Evolutionary conservation across 2,113 vertebrate species (phyloP).

Genomic region (Ancistrus triradiatus): DNA sequence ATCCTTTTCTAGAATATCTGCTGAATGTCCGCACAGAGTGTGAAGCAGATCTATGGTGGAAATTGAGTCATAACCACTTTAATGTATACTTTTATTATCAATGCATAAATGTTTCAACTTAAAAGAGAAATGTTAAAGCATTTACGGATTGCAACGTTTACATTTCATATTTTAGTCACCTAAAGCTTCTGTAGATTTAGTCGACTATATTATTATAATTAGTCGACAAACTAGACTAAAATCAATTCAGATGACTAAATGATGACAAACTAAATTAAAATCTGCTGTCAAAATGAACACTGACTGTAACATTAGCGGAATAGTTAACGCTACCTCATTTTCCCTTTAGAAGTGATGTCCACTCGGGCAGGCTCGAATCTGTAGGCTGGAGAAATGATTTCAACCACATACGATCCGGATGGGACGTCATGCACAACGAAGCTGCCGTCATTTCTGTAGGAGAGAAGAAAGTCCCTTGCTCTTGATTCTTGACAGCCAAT

Average conservation of each 20-base stretch:
- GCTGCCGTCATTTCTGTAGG: constrained; percentile 88
- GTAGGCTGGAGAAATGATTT: constrained; percentile 84
- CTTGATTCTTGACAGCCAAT: not conserved
- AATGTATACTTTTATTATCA: no score
- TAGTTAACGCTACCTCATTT: constrained; percentile 84
- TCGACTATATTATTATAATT: no score
- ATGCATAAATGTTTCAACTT: no score
- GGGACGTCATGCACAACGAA: constrained; percentile 95
- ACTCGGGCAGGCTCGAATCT: constrained; percentile 92
- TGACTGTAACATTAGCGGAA: not conserved
- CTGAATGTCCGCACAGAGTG: no score
- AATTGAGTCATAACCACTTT: no score
- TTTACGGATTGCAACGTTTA: no score
- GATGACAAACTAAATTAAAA: not conserved
- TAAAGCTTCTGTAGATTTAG: no score
- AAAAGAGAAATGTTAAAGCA: no score
- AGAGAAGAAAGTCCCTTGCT: constrained; percentile 13
- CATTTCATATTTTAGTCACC: no score
- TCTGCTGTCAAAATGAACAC: not conserved
- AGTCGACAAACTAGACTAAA: not conserved
- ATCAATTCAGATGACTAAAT: not conserved
- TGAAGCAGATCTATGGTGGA: no score
- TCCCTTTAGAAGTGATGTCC: constrained; percentile 98
- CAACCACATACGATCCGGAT: constrained; percentile 93
- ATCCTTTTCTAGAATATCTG: no score